Percentiles rank a stretch among this genome's conserved stretches.
Conservation (phyloP, 2,888 invertebrate genomes). For the Parthenolecanium corni region DNA sequence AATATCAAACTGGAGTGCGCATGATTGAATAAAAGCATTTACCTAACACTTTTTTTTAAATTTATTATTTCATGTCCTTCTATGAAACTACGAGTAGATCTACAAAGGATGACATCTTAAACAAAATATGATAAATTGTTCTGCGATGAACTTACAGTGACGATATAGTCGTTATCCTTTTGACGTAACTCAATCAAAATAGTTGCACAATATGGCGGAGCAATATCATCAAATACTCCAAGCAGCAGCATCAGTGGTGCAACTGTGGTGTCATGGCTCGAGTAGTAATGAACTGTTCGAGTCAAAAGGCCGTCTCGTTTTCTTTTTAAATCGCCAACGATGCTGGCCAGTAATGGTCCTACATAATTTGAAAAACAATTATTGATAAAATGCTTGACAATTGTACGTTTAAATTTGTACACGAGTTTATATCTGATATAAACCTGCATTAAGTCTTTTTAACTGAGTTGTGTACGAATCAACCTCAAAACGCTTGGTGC, state of each 20-base stretch:
- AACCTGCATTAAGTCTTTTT: constrained; percentile 39
- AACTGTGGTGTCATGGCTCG: constrained; percentile 63
- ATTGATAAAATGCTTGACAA: too few relatives aligned
- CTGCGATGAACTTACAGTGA: constrained; percentile 12
- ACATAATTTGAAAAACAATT: background rate
- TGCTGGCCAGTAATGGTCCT: constrained; percentile 6
- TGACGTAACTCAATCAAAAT: constrained; percentile 53
- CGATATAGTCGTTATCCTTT: constrained; percentile 42
- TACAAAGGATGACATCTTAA: too few relatives aligned
- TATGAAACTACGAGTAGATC: too few relatives aligned
- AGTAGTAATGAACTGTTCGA: constrained; percentile 52
- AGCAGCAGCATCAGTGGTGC: constrained; percentile 52
- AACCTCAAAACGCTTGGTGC: constrained; percentile 46
- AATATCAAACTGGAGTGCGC: too few relatives aligned
- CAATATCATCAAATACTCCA: constrained; percentile 51
- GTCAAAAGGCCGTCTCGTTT: constrained; percentile 19
- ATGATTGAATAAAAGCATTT: too few relatives aligned
- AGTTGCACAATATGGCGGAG: constrained; percentile 54
- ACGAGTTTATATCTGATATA: background rate
- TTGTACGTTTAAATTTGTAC: too few relatives aligned
- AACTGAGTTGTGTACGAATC: constrained; percentile 39
- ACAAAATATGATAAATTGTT: too few relatives aligned
- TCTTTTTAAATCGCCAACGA: background rate
- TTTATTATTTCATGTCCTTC: too few relatives aligned
- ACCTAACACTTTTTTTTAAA: too few relatives aligned